Evolutionary conservation across 2,113 vertebrate genomes (phyloP).

Genomic region (Myotis yumanensis): DNA sequence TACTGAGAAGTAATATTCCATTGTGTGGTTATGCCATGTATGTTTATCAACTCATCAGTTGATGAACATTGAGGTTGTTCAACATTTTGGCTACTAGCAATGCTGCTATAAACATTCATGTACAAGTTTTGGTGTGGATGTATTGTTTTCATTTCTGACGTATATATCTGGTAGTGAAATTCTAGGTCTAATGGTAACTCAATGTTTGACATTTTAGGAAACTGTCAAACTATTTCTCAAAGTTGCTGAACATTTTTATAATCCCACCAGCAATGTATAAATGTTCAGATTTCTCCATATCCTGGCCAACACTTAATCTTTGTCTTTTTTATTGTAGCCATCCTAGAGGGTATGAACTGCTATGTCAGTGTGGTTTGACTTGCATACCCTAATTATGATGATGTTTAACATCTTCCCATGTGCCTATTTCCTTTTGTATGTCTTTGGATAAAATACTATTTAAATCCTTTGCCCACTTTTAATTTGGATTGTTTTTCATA

Average conservation of each 20-base stretch:
- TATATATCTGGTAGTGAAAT: background rate
- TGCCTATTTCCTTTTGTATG: background rate
- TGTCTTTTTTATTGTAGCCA: background rate
- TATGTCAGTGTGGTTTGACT: background rate
- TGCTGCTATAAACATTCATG: background rate
- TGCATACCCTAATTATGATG: background rate
- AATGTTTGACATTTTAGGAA: background rate
- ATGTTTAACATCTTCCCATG: background rate
- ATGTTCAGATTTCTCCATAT: background rate
- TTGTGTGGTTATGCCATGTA: no score
- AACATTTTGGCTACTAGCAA: background rate
- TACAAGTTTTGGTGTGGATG: background rate
- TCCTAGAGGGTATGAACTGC: background rate
- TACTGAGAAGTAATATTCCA: background rate
- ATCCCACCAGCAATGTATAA: background rate
- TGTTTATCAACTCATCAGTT: background rate
- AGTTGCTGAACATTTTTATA: background rate
- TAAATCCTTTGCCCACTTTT: background rate
- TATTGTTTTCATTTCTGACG: background rate
- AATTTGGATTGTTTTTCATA: background rate
- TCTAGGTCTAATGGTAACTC: background rate
- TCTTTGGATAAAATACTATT: background rate
- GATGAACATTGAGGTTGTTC: background rate
- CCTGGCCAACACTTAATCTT: background rate
- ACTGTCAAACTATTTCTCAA: background rate